Conservation (phyloP, 2,113 vertebrate species). For the Terrapene triunguis region DNA sequence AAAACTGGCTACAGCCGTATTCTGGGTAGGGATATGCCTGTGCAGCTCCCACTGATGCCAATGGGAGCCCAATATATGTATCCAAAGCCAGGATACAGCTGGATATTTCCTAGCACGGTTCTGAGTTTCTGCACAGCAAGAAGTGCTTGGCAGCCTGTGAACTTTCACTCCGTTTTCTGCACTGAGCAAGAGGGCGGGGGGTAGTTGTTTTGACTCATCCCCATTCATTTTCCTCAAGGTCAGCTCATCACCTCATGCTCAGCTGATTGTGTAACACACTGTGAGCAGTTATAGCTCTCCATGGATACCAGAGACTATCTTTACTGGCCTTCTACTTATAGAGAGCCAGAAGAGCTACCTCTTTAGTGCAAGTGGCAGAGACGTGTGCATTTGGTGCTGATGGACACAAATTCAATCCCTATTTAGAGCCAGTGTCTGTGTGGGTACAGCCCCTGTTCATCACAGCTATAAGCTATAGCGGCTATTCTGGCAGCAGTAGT, state of each 20-base stretch:
- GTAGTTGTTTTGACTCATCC: accelerated
- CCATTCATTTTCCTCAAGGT: neutral
- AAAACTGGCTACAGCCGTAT: neutral
- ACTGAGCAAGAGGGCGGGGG: neutral
- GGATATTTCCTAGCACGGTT: neutral
- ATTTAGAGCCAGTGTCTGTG: neutral
- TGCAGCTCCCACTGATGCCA: neutral
- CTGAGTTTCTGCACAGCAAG: neutral
- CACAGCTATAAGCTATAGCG: neutral
- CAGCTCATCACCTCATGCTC: neutral
- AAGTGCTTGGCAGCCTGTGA: accelerated
- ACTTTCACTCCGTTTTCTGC: neutral
- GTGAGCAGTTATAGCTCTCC: neutral
- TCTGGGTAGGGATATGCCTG: neutral
- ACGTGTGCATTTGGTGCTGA: neutral
- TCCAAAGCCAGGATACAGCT: neutral
- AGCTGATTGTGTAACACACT: neutral
- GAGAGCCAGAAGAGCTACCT: neutral
- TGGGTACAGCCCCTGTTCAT: neutral
- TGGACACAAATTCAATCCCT: neutral
- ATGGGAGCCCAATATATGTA: neutral
- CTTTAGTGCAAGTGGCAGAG: neutral
- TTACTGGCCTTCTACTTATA: neutral
- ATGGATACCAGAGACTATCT: neutral
- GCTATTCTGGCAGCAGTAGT: accelerated